Evolutionary conservation across 1,140 invertebrate species (phyloP), one percentile per base, ranked within the genome.

Genomic region (Drosophila quadrilineata): DNA sequence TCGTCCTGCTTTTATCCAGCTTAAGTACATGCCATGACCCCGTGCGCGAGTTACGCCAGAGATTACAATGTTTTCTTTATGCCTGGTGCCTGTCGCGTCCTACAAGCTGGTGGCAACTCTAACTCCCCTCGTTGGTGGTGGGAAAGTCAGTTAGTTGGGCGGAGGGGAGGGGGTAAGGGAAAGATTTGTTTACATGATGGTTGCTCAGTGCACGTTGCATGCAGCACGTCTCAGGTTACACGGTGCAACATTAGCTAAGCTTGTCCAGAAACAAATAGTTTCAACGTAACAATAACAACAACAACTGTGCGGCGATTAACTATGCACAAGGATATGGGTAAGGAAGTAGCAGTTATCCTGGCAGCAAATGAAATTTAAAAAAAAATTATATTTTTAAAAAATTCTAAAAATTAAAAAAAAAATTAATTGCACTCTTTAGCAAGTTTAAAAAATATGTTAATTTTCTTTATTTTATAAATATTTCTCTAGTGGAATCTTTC

Each of bases 41-140:
- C 9, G n/a, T 4, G 3, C 12, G 16, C 6, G 19, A 28, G 31
- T 21, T 21, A 36, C 48, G 36, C 14, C 38, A n/a, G 26, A 31
- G 46, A 40, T 50, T 50, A 50, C 46, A 50, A 31, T 59, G 36
- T 59, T 50, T 50, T 31, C 45, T 31, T 41, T 59, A 45, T 40
- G 22, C 26, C n/a, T 10, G 31, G 19, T 22, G 2, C 6, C 3
- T 17, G 16, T 3, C 3, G 45, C 17, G 26, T n/a, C 10, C n/a
- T n/a, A n/a, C n/a, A n/a, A n/a, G n/a, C n/a, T n/a, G n/a, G n/a
- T n/a, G n/a, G n/a, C n/a, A n/a, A n/a, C n/a, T n/a, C n/a, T n/a
- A n/a, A n/a, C n/a, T n/a, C n/a, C n/a, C n/a, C n/a, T n/a, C n/a
- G n/a, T n/a, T n/a, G n/a, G n/a, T n/a, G n/a, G n/a, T n/a, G n/a